Conservation (phyloP, 2,888 invertebrate species). For the Acronicta aceris region DNA sequence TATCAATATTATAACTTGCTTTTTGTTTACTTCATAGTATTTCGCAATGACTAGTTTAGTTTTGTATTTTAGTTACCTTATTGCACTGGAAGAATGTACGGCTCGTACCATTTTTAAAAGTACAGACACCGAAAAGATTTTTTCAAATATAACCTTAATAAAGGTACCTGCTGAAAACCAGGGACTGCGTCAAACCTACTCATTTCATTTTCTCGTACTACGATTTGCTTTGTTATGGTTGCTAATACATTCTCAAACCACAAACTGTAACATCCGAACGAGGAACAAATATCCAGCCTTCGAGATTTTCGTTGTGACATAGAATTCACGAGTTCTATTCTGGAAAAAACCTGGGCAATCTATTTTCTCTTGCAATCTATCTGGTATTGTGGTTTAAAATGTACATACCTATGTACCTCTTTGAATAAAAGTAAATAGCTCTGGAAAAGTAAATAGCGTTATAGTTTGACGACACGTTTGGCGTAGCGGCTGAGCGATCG, state of each 20-base stretch:
- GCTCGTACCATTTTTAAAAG: neutral
- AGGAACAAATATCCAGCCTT: slow-evolving; percentile 8
- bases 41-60: neutral
- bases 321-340: too few species aligned
- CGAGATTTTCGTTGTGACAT: slow-evolving; percentile 5
- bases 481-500: too few species aligned
- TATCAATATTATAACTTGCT: too few species aligned
- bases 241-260: slow-evolving; percentile 22
- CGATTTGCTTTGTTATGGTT: slow-evolving; percentile 24
- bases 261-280: slow-evolving; percentile 9
- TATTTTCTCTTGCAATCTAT: too few species aligned
- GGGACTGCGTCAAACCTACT: slow-evolving; percentile 10
- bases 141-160: slow-evolving; percentile 1
- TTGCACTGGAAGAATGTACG: neutral
- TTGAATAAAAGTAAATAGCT: too few species aligned
- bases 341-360: too few species aligned
- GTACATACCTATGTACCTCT: too few species aligned
- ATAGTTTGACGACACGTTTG: too few species aligned
- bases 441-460: too few species aligned
- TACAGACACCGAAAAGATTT: neutral
- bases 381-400: too few species aligned
- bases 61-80: neutral
- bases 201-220: slow-evolving; percentile 29
- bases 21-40: too few species aligned
- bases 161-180: slow-evolving; percentile 27